These are phyloP conservation scores for Montifringilla adamsi DNA, from an alignment of 2,113 vertebrate genomes.

Conservation along the genomic window DNA sequence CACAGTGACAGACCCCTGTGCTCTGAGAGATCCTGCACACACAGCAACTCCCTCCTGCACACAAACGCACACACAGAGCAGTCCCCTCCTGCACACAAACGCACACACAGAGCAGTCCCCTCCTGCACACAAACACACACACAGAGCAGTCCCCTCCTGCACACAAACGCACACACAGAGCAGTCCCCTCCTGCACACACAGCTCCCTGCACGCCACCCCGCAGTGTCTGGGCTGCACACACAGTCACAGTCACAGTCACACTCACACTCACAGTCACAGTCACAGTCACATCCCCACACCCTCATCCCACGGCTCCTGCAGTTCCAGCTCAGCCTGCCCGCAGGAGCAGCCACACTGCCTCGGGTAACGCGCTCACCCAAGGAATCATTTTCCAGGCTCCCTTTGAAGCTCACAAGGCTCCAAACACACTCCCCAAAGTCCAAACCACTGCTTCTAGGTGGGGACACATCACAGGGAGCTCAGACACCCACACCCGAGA, in stretches of 20 bases:
- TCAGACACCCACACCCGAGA: fast-evolving
- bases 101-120: too few relatives aligned
- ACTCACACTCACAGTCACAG: too few relatives aligned
- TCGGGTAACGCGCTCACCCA: neutral
- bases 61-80: too few relatives aligned
- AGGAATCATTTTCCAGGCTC: neutral
- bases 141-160: too few relatives aligned
- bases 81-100: too few relatives aligned
- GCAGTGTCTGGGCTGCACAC: fast-evolving
- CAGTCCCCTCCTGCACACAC: neutral
- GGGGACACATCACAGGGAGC: neutral
- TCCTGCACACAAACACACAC: too few relatives aligned
- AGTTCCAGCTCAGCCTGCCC: neutral
- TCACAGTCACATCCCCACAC: neutral
- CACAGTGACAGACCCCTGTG: neutral
- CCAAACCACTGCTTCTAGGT: neutral
- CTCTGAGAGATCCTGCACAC: neutral
- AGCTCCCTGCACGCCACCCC: fast-evolving
- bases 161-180: too few relatives aligned
- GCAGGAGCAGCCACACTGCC: neutral
- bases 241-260: too few relatives aligned
- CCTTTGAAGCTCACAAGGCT: neutral
- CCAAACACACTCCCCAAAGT: neutral
- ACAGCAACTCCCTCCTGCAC: too few relatives aligned
- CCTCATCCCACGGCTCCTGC: neutral